phyloP scores from a whole-genome alignment of 2,113 vertebrate genomes.

The Megalops atlanticus region DNA sequence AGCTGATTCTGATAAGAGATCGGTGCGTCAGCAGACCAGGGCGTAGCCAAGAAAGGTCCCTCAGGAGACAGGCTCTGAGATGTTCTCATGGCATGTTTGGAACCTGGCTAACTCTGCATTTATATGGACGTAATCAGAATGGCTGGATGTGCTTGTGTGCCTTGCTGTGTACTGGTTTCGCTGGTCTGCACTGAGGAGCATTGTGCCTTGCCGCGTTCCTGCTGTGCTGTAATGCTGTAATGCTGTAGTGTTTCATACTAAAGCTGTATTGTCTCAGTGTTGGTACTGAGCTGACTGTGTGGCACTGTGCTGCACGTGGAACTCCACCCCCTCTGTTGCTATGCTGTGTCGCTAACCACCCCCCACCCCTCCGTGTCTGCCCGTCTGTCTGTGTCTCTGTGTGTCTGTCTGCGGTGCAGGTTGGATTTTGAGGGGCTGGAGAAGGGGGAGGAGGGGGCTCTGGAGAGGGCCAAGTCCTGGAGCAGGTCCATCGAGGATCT shows the following conservation, averaged over 20 bases:
- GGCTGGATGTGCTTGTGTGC: no score
- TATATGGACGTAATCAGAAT: no score
- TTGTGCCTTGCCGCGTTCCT: background rate
- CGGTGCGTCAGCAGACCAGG: no score
- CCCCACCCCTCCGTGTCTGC: no score
- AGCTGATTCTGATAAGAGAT: no score
- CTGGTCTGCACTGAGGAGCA: no score
- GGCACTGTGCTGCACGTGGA: background rate
- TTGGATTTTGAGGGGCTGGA: slow-evolving; percentile 92
- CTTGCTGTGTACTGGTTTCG: background rate
- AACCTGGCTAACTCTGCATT: no score
- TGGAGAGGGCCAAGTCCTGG: slow-evolving; percentile 93
- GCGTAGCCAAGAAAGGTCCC: no score
- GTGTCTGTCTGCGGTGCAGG: slow-evolving; percentile 57
- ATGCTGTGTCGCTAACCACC: background rate
- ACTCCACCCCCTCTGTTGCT: background rate
- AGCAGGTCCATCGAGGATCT: slow-evolving; percentile 95
- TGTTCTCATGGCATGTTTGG: no score
- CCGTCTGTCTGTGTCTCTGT: slow-evolving; percentile 13
- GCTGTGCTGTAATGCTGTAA: background rate
- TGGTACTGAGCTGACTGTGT: background rate
- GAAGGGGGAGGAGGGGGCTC: slow-evolving; percentile 78
- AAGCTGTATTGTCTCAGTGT: background rate
- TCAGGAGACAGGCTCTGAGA: no score
- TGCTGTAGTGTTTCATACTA: background rate